phyloP scores from a whole-genome alignment of 2,797 vertebrate genomes.

The Fistularia commersonii region DNA sequence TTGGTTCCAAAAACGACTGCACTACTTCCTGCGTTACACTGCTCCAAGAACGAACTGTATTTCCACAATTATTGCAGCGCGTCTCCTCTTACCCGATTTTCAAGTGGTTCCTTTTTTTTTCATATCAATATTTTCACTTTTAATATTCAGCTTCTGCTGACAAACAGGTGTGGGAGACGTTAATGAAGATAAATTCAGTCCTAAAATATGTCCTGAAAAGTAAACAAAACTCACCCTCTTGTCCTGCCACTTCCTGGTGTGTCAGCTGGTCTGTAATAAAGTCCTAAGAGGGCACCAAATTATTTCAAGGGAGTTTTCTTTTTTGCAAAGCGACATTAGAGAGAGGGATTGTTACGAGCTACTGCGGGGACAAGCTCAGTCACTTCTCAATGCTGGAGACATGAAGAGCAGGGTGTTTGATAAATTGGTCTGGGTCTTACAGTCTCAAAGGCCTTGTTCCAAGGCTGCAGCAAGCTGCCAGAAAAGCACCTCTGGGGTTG shows the following conservation, averaged over 20 bases:
- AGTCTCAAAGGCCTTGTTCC: constrained; percentile 44
- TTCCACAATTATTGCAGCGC: no score
- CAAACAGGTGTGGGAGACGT: no score
- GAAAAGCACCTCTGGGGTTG: constrained; percentile 29
- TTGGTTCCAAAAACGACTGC: no score
- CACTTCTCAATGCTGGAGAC: constrained; percentile 24
- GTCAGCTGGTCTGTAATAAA: constrained; percentile 38
- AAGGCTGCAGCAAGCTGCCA: constrained; percentile 35
- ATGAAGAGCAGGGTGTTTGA: constrained; percentile 29
- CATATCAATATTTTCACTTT: no score
- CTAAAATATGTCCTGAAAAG: no score
- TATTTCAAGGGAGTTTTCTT: constrained; percentile 43
- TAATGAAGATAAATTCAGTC: no score
- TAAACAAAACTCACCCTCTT: no score
- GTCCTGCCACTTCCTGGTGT: constrained; percentile 3
- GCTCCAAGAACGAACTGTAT: no score
- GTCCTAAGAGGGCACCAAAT: constrained; percentile 33
- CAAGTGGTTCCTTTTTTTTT: no score
- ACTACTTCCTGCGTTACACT: no score
- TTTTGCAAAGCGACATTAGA: constrained; percentile 23
- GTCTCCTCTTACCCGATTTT: no score
- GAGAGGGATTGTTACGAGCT: constrained; percentile 27
- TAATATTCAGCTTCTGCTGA: no score
- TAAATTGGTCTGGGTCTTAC: constrained; percentile 48
- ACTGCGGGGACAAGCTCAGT: constrained; percentile 15